These are phyloP conservation scores for Brachionus angularis DNA, from an alignment of 1,140 invertebrate species.

Conservation along the genomic window DNA sequence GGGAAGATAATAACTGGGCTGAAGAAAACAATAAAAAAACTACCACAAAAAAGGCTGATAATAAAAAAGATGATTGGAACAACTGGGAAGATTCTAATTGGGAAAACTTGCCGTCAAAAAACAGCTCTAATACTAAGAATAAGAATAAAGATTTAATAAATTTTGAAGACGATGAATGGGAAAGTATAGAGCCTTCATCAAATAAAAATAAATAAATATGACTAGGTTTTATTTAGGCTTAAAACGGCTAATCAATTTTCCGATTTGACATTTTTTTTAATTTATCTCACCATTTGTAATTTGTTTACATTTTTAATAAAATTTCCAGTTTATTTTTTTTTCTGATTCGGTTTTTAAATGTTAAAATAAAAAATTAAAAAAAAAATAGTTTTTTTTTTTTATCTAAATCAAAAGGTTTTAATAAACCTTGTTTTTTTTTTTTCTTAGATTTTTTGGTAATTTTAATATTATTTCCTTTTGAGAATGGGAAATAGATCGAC, in stretches of 20 bases:
- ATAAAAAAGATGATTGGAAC: conserved; percentile 28
- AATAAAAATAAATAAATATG: background rate
- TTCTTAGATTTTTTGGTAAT: background rate
- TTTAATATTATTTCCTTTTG: background rate
- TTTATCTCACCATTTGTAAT: no score
- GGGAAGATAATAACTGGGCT: conserved; percentile 13
- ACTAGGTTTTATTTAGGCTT: no score
- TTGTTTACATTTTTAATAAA: no score
- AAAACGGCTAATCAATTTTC: no score
- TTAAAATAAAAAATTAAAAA: no score
- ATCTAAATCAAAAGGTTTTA: background rate
- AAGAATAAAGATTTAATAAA: conserved; percentile 14
- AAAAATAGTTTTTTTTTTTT: conserved; percentile 9
- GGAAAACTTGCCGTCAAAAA: conserved; percentile 5
- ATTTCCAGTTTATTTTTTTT: no score
- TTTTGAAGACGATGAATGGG: conserved; percentile 41
- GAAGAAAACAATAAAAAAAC: background rate
- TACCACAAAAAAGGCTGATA: background rate
- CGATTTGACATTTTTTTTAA: no score
- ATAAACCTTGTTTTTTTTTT: conserved; percentile 3
- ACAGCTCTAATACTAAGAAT: background rate
- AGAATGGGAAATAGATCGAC: conserved; percentile 14
- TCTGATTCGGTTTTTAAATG: no score
- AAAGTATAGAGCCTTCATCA: conserved; percentile 6
- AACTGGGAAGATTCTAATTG: conserved; percentile 22